Base-by-base conservation (phyloP, 2,113 vertebrate species). In the Zeus faber region DNA sequence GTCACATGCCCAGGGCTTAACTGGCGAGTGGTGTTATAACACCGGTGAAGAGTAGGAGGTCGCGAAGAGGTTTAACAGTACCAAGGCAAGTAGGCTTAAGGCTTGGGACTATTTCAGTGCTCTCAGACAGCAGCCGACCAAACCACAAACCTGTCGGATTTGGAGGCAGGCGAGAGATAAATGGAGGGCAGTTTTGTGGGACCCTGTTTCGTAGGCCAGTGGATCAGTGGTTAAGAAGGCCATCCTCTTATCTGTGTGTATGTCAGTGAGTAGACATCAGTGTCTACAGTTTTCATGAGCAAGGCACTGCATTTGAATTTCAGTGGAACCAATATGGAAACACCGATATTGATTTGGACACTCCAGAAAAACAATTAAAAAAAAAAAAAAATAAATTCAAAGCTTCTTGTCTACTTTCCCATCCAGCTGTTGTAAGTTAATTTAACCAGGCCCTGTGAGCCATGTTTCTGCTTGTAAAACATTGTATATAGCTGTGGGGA, bases 61-160 rank as follows among this genome's bases (percentile, higher is more conserved):
- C 7, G 41, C 11, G 29, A 45, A 49, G 20, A 29, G 55, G 23
- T 74, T 70, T 61, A 72, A 53, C n/a, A n/a, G n/a, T n/a, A n/a
- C n/a, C n/a, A n/a, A 37, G 20, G 25, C 52, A 35, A 64, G 49
- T 61, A 26, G 18, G 5, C 1, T 51, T 46, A 60, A 7, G 50
- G 63, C 66, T 82, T 79, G 70, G 62, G 21, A 76, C 76, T 87
- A 84, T 87, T 85, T 77, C 20, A 52, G 63, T 47, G 52, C 27
- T 22, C 17, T 45, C 8, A 18, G 21, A 45, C 23, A 10, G 10
- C 47, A 60, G 9, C 50, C 60, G 51, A 49, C 1, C 43, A 11
- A 8, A 43, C 25, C 25, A 17, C 18, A 35, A 14, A 18, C 33
- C 27, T 49, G 35, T 40, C 49, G 49, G 53, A 37, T 25, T 21